Conservation (phyloP, 92 coral and sea anemone species). For the Porites divaricata region DNA sequence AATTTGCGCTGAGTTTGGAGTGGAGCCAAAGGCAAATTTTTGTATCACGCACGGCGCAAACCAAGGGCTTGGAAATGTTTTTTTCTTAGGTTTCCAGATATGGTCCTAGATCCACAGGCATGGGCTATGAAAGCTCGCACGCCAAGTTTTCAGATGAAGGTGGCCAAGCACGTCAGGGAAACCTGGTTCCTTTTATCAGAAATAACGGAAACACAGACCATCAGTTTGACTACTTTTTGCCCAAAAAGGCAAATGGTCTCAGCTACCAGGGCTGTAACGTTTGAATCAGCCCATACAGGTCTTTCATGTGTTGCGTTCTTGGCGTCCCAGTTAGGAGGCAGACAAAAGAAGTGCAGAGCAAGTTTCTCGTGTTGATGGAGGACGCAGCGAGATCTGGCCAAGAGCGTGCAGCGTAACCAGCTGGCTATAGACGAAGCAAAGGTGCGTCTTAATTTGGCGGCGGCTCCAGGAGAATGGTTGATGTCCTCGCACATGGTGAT, state of each 20-base stretch:
- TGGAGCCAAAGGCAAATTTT: background rate
- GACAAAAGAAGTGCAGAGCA: constrained; percentile 29
- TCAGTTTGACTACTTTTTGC: too few relatives aligned
- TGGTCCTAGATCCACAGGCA: too few relatives aligned
- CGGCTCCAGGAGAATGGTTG: constrained; percentile 24
- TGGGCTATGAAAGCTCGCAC: too few relatives aligned
- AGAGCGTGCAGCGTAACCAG: constrained; percentile 42
- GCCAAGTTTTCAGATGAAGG: too few relatives aligned
- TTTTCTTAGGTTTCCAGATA: too few relatives aligned
- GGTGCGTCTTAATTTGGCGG: too few relatives aligned
- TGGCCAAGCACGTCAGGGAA: too few relatives aligned
- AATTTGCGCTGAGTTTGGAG: background rate
- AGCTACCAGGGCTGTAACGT: too few relatives aligned
- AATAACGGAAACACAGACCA: too few relatives aligned
- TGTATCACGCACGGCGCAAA: background rate
- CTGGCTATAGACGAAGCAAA: constrained; percentile 25
- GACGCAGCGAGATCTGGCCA: background rate
- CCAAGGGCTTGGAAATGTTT: background rate
- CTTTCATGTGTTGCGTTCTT: constrained; percentile 25
- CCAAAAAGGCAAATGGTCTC: too few relatives aligned
- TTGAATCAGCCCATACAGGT: background rate
- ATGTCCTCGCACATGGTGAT: constrained; percentile 35
- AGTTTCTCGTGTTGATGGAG: constrained; percentile 27
- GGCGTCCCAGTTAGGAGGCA: constrained; percentile 25
- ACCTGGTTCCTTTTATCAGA: too few relatives aligned